These are phyloP conservation scores for Antitype chi DNA, from an alignment of 2,888 invertebrate genomes.

Conservation along the genomic window DNA sequence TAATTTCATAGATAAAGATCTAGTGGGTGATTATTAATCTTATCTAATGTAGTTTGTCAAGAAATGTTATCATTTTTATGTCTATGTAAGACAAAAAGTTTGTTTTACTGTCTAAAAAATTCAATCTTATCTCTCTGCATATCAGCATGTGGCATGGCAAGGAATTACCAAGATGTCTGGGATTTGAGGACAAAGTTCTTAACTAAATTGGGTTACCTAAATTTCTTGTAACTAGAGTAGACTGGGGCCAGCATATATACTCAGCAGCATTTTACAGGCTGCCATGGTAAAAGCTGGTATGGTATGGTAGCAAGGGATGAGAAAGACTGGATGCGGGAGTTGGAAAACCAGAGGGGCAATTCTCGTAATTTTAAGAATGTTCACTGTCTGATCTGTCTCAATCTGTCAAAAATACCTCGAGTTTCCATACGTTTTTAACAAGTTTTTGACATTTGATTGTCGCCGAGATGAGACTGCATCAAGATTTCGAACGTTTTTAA, in stretches of 20 bases:
- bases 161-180: background rate
- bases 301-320: background rate
- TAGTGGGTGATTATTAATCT: constrained; percentile 35
- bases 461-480: too few species aligned
- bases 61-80: constrained; percentile 30
- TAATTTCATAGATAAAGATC: constrained; percentile 50
- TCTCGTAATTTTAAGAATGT: too few species aligned
- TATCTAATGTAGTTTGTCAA: constrained; percentile 43
- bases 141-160: background rate
- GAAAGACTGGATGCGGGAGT: background rate
- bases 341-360: background rate
- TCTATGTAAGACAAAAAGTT: constrained; percentile 15
- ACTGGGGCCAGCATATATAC: background rate
- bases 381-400: too few species aligned
- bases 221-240: background rate
- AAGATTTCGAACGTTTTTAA: too few species aligned
- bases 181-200: background rate
- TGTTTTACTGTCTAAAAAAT: constrained; percentile 8
- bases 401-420: too few species aligned
- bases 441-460: too few species aligned
- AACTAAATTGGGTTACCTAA: background rate
- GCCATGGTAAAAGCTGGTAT: background rate
- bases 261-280: background rate
- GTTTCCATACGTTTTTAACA: too few species aligned
- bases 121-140: background rate